Base-by-base conservation (phyloP, 35 echinoderm and acorn worm genomes). In the Apostichopus japonicus region DNA sequence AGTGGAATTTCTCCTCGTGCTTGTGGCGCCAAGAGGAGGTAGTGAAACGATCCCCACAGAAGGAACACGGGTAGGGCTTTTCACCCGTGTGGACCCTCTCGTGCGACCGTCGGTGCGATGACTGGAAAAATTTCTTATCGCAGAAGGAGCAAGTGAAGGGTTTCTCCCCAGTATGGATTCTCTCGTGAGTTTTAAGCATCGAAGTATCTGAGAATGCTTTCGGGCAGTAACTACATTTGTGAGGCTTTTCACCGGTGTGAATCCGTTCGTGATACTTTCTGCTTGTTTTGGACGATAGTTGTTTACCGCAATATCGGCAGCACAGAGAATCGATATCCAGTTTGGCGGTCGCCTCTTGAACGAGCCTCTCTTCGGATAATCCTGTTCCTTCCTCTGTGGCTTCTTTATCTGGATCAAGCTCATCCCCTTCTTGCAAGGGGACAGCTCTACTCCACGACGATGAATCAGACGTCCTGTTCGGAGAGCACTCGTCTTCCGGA, bases 101-200 rank as follows among this genome's bases (percentile, higher is more conserved):
- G 54, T 98, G 96, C 24, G 94, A 54, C 63, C 89, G 92, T 8
- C 86, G 78, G 77, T 98, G 95, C 57, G 95, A 94, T 55, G 91
- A 87, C 55, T 94, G 90, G 19, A 92, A 90, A 55, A 98, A 98
- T n/a, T 78, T 65, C 71, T 90, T 93, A 16, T 88, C 57, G 61
- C 96, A 98, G 79, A 92, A 95, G 11, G 23, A 78, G 77, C 96
- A 98, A 19, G 15, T 13, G 62, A 80, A 98, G 16, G 96, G 96
- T 56, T 88, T 94, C 21, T 98, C 96, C 8, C 96, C 96, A 13
- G 96, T 98, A 53, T 98, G 96, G 54, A 90, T 98, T 53, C 94
- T 55, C 16, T 86, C 79, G 79, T 98, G 96, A 23, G 56, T 57
- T 58, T 58, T 84, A 8, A 55, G 53, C 56, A 84, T 58, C 6